Conservation (phyloP, 1,140 invertebrate genomes). For the Apis laboriosa region DNA sequence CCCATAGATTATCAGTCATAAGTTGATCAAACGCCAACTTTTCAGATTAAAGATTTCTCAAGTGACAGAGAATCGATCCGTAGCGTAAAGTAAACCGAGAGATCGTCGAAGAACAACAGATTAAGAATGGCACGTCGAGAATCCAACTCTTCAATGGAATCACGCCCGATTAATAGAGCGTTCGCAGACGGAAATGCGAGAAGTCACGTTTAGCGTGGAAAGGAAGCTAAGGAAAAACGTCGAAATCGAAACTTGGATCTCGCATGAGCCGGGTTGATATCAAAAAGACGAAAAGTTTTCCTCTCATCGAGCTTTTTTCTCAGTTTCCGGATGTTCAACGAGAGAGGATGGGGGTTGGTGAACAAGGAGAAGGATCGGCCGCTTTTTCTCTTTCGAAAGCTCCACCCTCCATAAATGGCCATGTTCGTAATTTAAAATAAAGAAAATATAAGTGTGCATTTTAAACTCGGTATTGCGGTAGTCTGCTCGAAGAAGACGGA, state of each 20-base stretch:
- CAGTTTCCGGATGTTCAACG: conserved; percentile 60
- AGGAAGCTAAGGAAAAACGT: conserved; percentile 12
- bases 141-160: background rate
- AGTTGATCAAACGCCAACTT: no score
- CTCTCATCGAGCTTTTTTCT: conserved; percentile 47
- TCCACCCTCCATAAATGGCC: conserved; percentile 64
- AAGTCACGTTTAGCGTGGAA: background rate
- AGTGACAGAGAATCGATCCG: background rate
- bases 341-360: background rate
- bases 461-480: conserved; percentile 60
- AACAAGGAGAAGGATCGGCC: background rate
- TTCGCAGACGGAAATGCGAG: background rate
- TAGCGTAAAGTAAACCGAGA: background rate
- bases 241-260: conserved; percentile 1
- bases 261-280: background rate
- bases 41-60: background rate
- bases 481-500: conserved; percentile 4
- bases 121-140: background rate
- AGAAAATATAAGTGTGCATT: conserved; percentile 69
- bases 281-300: conserved; percentile 52
- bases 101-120: background rate
- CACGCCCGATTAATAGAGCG: conserved; percentile 1
- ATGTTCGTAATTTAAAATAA: conserved; percentile 72
- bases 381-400: conserved; percentile 26
- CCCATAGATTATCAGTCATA: no score